Evolutionary conservation across 2,797 vertebrate species (phyloP), one percentile per base, ranked within the genome.

Genomic region (Champsocephalus gunnari): DNA sequence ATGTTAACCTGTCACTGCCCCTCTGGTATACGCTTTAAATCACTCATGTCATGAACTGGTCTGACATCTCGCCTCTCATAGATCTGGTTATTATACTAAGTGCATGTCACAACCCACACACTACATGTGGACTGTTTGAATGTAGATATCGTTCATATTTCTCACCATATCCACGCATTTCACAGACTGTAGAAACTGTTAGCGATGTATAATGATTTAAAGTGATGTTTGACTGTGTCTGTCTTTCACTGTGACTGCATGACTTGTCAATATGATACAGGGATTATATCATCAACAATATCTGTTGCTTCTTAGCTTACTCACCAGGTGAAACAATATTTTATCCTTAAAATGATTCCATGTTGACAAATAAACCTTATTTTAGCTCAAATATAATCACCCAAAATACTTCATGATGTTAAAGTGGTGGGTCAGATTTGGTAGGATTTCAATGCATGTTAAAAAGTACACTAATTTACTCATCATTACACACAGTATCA

Each of bases 251-350:
- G 57, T 71, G 73, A 81, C 72, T 73, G 70, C 64, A 66, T 80
- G 60, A 81, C 69, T 57, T 75, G 60, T 81, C 68, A 24, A 60
- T 75, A 66, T 60, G 74, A 83, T 77, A 19, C 57, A 73, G 54
- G 66, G 53, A 79, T 84, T 71, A 85, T 64, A 50, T 77, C 71
- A 79, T 82, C 19, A 72, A 65, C 87, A 88, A 79, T 72, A 48
- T 70, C 32, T 3, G 24, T 54, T 45, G 43, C 69, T 45, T 77
- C 76, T 72, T 60, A 9, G 34, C 7, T 38, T 38, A 72, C 19
- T 80, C 63, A 78, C 34, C 17, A 43, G 47, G 50, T 79, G 56
- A 78, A 83, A 61, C 63, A 73, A 54, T 50, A 21, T 83, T 81
- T 71, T 47, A 44, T 60, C 41, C 66, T 61, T 21, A 11, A 66